Conservation (phyloP, 2,113 vertebrate genomes). For the Cebidichthys violaceus region DNA sequence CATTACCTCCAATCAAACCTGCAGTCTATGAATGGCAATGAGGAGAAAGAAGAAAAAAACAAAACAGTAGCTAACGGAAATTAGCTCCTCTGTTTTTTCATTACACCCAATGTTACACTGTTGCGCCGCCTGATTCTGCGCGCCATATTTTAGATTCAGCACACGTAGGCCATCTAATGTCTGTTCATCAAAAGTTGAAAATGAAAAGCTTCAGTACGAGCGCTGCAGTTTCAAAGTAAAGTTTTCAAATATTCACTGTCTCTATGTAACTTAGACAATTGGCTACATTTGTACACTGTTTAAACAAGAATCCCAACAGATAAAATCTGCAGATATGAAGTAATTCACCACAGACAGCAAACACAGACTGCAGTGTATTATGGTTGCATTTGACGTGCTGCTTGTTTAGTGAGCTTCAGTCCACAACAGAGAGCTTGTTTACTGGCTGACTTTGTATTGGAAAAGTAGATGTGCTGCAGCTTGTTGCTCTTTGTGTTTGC, state of each 20-base stretch:
- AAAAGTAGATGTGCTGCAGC: slow-evolving; percentile 23
- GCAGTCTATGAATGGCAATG: slow-evolving; percentile 70
- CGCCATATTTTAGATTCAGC: slow-evolving; percentile 37
- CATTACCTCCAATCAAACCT: slow-evolving; percentile 74
- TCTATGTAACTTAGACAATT: slow-evolving; percentile 16
- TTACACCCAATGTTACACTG: slow-evolving; percentile 3
- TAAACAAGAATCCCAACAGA: slow-evolving; percentile 18
- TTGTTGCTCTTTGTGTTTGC: slow-evolving; percentile 33
- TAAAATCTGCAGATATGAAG: slow-evolving; percentile 35
- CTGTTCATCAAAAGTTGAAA: slow-evolving; percentile 62
- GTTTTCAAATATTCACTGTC: slow-evolving; percentile 24
- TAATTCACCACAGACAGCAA: slow-evolving; percentile 28
- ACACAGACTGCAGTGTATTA: slow-evolving; percentile 29
- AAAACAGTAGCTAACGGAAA: slow-evolving; percentile 56
- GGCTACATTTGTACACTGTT: slow-evolving; percentile 27
- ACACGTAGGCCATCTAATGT: slow-evolving; percentile 28
- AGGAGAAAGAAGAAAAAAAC: slow-evolving; percentile 34
- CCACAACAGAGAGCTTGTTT: slow-evolving; percentile 42
- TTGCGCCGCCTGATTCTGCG: slow-evolving; percentile 4
- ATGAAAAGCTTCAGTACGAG: slow-evolving; percentile 23
- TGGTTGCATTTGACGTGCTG: slow-evolving; percentile 39
- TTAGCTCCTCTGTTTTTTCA: slow-evolving; percentile 57
- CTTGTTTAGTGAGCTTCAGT: slow-evolving; percentile 44
- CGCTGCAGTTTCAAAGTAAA: slow-evolving; percentile 17
- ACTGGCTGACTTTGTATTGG: neutral